Base-by-base conservation (phyloP, 1,140 invertebrate genomes). In the Patella vulgata region DNA sequence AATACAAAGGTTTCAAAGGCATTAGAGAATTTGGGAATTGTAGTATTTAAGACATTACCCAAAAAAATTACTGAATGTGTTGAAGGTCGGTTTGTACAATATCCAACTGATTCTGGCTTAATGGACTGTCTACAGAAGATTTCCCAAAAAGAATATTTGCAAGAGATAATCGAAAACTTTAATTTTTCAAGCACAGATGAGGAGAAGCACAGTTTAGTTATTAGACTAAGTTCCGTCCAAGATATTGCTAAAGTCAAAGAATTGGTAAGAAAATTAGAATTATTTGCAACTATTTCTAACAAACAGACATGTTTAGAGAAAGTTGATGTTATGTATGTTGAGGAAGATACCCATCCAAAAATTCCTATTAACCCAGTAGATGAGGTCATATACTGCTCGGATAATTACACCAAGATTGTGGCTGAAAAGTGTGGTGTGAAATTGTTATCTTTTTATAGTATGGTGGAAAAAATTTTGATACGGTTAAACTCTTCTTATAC, bases 1-100 rank as follows among this genome's bases (percentile, higher is more conserved):
- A 25, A 25, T 2, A 19, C 14, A 0, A 19, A 55, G 5, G n/a
- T 63, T 8, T 21, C 44, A 14, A n/a, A 17, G 3, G 23, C 31
- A 2, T 33, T 63, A 9, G 11, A 44, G 19, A 57, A 52, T 17
- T 48, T 63, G 42, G 54, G 46, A 1, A 44, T 63, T 9, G 33
- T 40, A 2, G 53, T 57, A 17, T 46, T 63, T 14, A 39, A 30
- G n/a, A 28, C 25, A 11, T 11, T 63, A 9, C 61, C 61, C n/a
- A n/a, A 42, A 6, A 57, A 57, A 17, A 40, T 63, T 23, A 19
- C 30, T 19, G 31, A 54, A 19, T 36, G 48, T 39, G 9, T 50
- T 21, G 25, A 57, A 46, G 61, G 61, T 6, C 19, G 4, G 23
- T 33, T 57, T 14, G 33, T 63, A 27, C 46, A 57, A 21, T 63